These are phyloP conservation scores for Strix uralensis DNA, from an alignment of 2,113 vertebrate genomes.

Conservation along the genomic window DNA sequence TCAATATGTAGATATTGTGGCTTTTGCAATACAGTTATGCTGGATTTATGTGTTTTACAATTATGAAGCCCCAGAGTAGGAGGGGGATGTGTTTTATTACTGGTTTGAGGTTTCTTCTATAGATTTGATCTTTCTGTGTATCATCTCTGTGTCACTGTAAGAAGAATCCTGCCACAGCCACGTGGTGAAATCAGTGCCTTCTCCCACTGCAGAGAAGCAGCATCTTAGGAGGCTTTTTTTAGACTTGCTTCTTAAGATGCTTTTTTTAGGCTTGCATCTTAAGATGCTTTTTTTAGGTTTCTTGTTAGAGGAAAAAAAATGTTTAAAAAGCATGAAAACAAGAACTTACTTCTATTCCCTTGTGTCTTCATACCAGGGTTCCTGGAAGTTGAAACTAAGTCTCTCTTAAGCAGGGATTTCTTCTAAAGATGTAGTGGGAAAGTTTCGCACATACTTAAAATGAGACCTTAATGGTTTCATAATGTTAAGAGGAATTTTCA, in stretches of 20 bases:
- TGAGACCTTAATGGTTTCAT: neutral
- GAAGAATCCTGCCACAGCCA: neutral
- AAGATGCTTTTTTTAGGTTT: constrained; percentile 2
- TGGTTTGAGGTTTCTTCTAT: neutral
- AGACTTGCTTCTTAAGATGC: neutral
- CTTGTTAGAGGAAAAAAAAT: neutral
- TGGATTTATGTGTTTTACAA: neutral
- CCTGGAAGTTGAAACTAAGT: neutral
- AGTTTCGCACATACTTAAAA: constrained; percentile 7
- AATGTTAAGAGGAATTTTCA: neutral
- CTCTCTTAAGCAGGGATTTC: neutral
- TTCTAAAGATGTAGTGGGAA: neutral
- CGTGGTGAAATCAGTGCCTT: neutral
- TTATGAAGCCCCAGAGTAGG: neutral
- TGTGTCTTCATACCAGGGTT: neutral
- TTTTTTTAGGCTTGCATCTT: neutral
- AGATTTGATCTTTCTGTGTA: neutral
- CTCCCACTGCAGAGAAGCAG: neutral
- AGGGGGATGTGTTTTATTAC: neutral
- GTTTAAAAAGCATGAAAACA: neutral
- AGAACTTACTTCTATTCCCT: constrained; percentile 14
- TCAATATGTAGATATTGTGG: fast-evolving
- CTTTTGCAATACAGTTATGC: neutral
- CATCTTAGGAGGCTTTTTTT: neutral
- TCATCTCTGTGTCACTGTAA: neutral